phyloP scores from a whole-genome alignment of 2,113 vertebrate genomes.

The Indicator maculatus region DNA sequence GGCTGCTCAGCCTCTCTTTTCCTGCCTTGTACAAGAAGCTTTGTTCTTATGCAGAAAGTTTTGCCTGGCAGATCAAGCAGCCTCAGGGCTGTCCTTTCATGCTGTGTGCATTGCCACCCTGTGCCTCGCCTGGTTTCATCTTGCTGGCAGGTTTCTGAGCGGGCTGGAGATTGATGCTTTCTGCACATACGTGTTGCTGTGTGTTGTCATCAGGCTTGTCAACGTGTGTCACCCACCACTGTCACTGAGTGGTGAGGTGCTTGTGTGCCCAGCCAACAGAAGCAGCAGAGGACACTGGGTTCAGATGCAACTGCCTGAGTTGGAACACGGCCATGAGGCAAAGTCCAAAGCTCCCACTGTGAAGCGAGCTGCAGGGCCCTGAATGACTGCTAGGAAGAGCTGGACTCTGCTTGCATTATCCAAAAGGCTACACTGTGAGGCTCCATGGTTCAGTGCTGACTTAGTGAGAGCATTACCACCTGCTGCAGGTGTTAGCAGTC shows the following conservation, averaged over 20 bases:
- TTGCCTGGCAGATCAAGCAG: background rate
- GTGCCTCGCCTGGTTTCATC: background rate
- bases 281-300: background rate
- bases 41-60: background rate
- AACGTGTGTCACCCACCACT: background rate
- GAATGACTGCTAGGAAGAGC: background rate
- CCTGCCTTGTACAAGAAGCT: background rate
- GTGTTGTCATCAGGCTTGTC: background rate
- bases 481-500: background rate
- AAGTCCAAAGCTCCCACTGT: background rate
- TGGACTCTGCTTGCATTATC: background rate
- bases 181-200: background rate
- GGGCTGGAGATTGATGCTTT: background rate
- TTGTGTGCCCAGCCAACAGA: background rate
- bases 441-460: background rate
- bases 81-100: fast-evolving
- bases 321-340: background rate
- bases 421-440: background rate
- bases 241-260: background rate
- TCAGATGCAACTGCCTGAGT: background rate
- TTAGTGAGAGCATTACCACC: background rate
- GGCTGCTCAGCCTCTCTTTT: background rate
- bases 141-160: background rate
- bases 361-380: background rate
- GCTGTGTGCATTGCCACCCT: background rate